Base-by-base conservation (phyloP, 2,888 invertebrate species). In the Elegia similella region DNA sequence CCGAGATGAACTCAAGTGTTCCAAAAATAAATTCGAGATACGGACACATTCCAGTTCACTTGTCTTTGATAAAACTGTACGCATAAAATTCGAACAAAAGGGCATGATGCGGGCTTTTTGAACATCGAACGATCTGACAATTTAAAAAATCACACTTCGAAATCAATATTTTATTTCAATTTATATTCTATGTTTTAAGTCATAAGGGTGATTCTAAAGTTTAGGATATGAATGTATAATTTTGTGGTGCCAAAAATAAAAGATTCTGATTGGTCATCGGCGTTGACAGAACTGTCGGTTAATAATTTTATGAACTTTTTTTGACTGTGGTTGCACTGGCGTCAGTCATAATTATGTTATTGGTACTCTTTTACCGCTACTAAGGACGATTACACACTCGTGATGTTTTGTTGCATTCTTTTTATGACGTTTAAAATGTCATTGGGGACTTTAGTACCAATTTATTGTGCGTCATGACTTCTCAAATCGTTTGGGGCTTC, bases 1-100 rank as follows among this genome's bases (percentile, higher is more conserved):
- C 12, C 12, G n/a, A 38, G n/a, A 38, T 12, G 34, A 10, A 23
- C 23, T 16, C 15, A 47, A 30, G 7, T 47, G 47, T 47, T 47
- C 47, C 47, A 47, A 47, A 47, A 47, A 47, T 29, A 29, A 47
- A 47, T n/a, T 47, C 38, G 58, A 56, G 29, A 48, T 30, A 7
- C 52, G 47, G 44, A 55, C 54, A 60, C 62, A 62, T 63, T 65
- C 60, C 65, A 65, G 61, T 63, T 62, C 65, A 65, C 59, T 59
- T 65, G 65, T 61, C 62, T 63, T 58, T 58, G 61, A 63, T 63
- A 63, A 59, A 60, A 56, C 58, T 58, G 59, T 56, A 53, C 58
- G 59, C 62, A 55, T 59, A 55, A 62, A 66, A 62, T 59, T 61
- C 44, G 48, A 61, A 63, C 57, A 59, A 65, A 62, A 63, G 54